Conservation (phyloP, 2,797 vertebrate genomes). For the Apodemus agrarius region DNA sequence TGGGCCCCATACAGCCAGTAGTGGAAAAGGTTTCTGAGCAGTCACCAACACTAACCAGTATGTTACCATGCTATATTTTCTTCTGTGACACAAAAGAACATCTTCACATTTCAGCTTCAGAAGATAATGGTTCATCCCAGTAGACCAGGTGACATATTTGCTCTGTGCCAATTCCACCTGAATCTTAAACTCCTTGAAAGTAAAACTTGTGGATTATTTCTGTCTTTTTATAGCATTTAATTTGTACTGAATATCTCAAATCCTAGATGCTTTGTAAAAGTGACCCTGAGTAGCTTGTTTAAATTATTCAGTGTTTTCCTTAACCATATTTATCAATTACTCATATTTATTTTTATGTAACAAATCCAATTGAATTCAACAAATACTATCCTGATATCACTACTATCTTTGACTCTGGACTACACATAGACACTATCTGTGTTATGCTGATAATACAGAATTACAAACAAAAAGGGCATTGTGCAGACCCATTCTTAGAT, state of each 20-base stretch:
- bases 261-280: background rate
- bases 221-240: background rate
- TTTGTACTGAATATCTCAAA: background rate
- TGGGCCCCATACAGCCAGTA: background rate
- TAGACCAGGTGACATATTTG: background rate
- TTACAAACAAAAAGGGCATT: background rate
- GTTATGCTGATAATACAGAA: background rate
- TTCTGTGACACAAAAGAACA: background rate
- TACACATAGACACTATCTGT: background rate
- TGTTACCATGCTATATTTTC: background rate
- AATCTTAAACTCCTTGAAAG: background rate
- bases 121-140: background rate
- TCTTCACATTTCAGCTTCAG: background rate
- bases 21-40: background rate
- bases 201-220: background rate
- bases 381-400: background rate
- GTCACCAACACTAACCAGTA: background rate
- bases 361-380: background rate
- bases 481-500: background rate
- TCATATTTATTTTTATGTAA: slow-evolving; percentile 31
- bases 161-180: background rate
- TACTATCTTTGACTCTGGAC: background rate
- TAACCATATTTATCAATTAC: slow-evolving; percentile 9
- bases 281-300: background rate
- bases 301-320: background rate